Percentiles rank a stretch among this genome's conserved stretches.
These are phyloP conservation scores for Oscheius sp. DNA, from an alignment of 2,888 invertebrate species.

Conservation along the genomic window DNA sequence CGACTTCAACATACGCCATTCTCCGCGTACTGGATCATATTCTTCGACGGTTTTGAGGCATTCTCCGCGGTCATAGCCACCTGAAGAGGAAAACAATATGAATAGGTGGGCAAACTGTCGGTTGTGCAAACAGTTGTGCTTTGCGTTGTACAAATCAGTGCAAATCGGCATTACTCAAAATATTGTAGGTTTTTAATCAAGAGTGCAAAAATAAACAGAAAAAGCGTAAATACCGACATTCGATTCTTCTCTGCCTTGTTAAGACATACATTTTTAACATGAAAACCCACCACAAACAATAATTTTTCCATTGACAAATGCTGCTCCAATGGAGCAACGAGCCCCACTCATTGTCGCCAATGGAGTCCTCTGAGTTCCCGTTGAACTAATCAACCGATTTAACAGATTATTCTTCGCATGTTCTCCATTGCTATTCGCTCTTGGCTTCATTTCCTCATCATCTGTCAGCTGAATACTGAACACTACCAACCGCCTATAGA, in stretches of 20 bases:
- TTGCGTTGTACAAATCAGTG: too few species aligned
- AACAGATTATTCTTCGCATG: slow-evolving; percentile 36
- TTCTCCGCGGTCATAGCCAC: slow-evolving; percentile 85
- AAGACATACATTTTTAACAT: not conserved
- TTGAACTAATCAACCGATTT: slow-evolving; percentile 51
- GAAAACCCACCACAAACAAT: slow-evolving; percentile 80
- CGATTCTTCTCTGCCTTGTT: not conserved
- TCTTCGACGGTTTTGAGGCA: slow-evolving; percentile 79
- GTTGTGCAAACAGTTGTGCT: too few species aligned
- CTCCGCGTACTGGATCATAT: slow-evolving; percentile 79
- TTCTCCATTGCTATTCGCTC: slow-evolving; percentile 20
- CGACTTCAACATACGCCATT: slow-evolving; percentile 78
- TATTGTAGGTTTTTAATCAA: not conserved
- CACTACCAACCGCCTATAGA: slow-evolving; percentile 77
- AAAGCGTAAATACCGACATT: too few species aligned
- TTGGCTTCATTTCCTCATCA: slow-evolving; percentile 56
- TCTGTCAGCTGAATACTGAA: slow-evolving; percentile 71
- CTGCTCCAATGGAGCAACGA: slow-evolving; percentile 82
- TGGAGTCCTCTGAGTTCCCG: slow-evolving; percentile 66
- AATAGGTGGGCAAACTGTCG: not conserved
- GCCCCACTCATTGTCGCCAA: slow-evolving; percentile 77
- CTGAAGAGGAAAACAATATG: slow-evolving; percentile 69
- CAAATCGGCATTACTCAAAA: too few species aligned
- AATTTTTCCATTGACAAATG: slow-evolving; percentile 79
- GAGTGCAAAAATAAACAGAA: too few species aligned